Conservation (phyloP, 2,797 vertebrate genomes). For the Pseudocheirus occidentalis region DNA sequence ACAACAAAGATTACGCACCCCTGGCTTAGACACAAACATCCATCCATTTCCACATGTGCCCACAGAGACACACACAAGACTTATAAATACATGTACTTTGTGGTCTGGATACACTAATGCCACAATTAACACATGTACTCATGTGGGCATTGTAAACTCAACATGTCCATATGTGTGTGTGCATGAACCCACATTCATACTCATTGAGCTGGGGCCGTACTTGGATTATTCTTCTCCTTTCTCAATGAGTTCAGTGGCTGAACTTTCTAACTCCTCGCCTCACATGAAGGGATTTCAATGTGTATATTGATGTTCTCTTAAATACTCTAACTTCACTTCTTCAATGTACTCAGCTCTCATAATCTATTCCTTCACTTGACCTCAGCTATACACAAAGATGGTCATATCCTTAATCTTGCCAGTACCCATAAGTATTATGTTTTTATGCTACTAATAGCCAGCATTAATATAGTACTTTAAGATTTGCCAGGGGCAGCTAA, state of each 20-base stretch:
- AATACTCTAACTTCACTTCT: background rate
- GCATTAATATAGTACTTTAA: background rate
- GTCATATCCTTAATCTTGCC: background rate
- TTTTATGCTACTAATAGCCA: background rate
- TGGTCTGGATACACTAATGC: background rate
- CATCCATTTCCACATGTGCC: background rate
- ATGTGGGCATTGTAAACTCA: background rate
- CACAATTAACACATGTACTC: background rate
- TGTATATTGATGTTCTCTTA: background rate
- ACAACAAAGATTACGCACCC: background rate
- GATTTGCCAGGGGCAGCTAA: background rate
- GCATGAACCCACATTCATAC: background rate
- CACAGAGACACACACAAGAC: background rate
- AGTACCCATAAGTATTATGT: background rate
- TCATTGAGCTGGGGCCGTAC: background rate
- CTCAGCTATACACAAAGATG: background rate
- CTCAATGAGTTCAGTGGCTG: background rate
- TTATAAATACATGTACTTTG: background rate
- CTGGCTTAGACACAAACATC: background rate
- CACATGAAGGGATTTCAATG: background rate
- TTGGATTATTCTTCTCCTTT: background rate
- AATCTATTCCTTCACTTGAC: background rate
- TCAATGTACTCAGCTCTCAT: background rate
- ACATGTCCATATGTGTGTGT: background rate
- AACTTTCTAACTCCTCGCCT: background rate